Conservation (phyloP, 2,888 invertebrate species). For the Diloba caeruleocephala region DNA sequence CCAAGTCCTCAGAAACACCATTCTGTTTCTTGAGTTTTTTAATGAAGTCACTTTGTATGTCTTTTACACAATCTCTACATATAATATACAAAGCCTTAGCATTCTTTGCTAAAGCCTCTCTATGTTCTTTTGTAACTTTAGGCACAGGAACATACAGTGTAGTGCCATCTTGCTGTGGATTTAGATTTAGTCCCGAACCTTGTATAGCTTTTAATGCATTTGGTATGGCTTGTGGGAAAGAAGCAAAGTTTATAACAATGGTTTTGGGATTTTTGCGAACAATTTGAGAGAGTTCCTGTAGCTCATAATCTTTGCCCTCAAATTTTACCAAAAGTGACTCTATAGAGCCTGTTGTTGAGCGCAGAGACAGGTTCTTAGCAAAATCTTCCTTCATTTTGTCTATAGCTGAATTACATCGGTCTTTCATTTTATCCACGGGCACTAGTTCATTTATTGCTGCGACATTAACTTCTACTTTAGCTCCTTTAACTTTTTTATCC, state of each 20-base stretch:
- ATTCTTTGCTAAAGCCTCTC: constrained; percentile 96
- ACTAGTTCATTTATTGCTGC: constrained; percentile 92
- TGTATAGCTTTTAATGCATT: constrained; percentile 93
- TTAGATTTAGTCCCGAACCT: constrained; percentile 96
- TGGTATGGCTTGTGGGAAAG: constrained; percentile 96
- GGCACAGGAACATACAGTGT: constrained; percentile 96
- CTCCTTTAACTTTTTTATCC: constrained; percentile 85
- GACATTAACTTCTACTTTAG: constrained; percentile 91
- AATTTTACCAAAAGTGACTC: constrained; percentile 93
- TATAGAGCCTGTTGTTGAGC: constrained; percentile 94
- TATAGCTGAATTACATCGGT: constrained; percentile 91
- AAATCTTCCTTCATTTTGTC: constrained; percentile 94
- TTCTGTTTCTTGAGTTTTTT: constrained; percentile 92
- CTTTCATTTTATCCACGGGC: constrained; percentile 91
- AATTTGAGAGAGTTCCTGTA: constrained; percentile 97
- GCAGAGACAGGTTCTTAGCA: constrained; percentile 93
- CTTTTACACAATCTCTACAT: constrained; percentile 93
- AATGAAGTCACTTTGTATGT: constrained; percentile 92
- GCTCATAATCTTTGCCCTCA: constrained; percentile 94
- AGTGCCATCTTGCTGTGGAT: constrained; percentile 98
- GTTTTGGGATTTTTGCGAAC: constrained; percentile 96
- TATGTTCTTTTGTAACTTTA: constrained; percentile 97
- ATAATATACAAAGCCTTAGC: constrained; percentile 95
- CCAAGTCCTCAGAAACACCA: constrained; percentile 92
- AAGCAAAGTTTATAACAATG: constrained; percentile 94